A percentile compares a stretch with the other conserved stretches of the same genome.
phyloP scores from a whole-genome alignment of 2,888 invertebrate genomes.

The Drosophila parthenogenetica region DNA sequence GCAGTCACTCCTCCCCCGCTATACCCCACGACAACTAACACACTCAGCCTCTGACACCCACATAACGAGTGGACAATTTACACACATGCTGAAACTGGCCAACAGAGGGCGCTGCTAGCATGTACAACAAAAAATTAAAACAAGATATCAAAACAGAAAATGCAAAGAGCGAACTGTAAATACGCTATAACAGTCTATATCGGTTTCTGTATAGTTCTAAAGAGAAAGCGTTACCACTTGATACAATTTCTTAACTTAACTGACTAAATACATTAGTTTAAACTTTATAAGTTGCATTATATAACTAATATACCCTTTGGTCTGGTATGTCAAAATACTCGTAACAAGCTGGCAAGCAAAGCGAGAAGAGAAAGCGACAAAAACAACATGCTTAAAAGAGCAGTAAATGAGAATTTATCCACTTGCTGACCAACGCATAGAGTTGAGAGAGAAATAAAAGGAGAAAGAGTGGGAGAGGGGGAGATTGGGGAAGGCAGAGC shows the following conservation, averaged over 20 bases:
- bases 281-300: neutral
- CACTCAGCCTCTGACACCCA: constrained; percentile 32
- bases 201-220: too few relatives aligned
- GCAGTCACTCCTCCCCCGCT: neutral
- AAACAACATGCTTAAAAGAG: constrained; percentile 80
- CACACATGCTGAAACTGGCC: constrained; percentile 73
- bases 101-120: constrained; percentile 44
- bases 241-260: too few relatives aligned
- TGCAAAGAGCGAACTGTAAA: constrained; percentile 3
- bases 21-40: neutral
- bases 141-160: constrained; percentile 24
- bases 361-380: constrained; percentile 58
- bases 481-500: constrained; percentile 16
- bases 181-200: neutral
- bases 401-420: constrained; percentile 82
- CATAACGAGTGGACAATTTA: constrained; percentile 81
- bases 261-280: too few relatives aligned
- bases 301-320: neutral
- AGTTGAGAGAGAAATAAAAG: neutral
- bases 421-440: constrained; percentile 69
- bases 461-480: constrained; percentile 15
- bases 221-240: too few relatives aligned
- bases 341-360: constrained; percentile 49
- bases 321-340: constrained; percentile 12
- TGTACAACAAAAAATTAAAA: constrained; percentile 32